These are phyloP conservation scores for Eremophila alpestris DNA, from an alignment of 2,797 vertebrate species.

Conservation along the genomic window DNA sequence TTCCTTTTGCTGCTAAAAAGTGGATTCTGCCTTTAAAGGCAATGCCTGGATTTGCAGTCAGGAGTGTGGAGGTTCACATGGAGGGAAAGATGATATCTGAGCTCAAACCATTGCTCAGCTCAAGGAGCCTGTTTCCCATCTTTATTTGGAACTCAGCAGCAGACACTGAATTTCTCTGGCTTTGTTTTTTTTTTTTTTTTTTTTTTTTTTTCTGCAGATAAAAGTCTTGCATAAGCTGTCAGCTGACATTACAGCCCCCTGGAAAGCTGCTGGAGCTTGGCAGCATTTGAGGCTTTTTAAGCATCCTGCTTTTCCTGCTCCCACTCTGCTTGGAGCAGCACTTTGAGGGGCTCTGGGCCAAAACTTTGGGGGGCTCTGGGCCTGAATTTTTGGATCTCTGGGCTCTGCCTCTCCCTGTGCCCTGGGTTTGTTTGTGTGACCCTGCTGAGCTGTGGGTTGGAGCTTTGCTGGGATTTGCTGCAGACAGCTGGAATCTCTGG, in stretches of 20 bases:
- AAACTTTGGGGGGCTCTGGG: neutral
- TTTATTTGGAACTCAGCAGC: neutral
- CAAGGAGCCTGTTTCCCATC: neutral
- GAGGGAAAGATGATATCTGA: neutral
- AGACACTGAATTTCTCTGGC: neutral
- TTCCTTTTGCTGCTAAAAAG: neutral
- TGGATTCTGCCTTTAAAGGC: neutral
- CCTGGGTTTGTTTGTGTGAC: neutral
- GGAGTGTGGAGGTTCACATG: neutral
- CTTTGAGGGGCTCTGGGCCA: neutral
- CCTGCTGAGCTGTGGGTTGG: neutral
- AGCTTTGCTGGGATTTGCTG: neutral
- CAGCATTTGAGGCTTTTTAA: neutral
- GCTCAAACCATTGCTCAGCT: neutral
- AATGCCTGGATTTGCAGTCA: neutral
- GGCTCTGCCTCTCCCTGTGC: neutral
- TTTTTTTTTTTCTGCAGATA: neutral
- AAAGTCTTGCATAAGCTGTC: constrained; percentile 44
- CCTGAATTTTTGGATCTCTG: neutral
- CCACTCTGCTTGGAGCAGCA: neutral
- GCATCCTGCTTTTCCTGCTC: neutral
- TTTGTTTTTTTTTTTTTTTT: neutral
- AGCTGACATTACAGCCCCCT: constrained; percentile 12
- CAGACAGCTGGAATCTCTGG: neutral
- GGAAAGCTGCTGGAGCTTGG: neutral